These are phyloP conservation scores for Aethes cnicana DNA, from an alignment of 2,888 invertebrate species.

Conservation along the genomic window DNA sequence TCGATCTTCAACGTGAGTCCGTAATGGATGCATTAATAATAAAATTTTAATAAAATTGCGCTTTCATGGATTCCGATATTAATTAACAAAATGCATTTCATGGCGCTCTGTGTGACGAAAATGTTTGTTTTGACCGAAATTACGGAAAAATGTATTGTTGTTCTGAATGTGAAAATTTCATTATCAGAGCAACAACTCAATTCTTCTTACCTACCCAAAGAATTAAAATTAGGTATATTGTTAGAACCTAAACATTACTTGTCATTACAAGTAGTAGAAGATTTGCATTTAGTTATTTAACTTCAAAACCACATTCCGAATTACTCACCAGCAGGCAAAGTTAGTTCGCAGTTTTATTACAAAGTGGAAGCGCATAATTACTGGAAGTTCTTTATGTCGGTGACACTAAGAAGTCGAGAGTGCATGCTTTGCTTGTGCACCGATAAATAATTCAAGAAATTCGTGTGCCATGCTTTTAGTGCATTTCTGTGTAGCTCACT, in stretches of 20 bases:
- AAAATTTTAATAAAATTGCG: constrained; percentile 46
- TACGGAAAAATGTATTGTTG: too few relatives aligned
- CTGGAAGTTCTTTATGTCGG: constrained; percentile 15
- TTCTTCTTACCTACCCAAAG: too few relatives aligned
- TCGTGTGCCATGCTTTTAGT: constrained; percentile 36
- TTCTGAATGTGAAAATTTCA: too few relatives aligned
- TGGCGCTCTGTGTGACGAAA: neutral
- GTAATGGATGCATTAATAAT: constrained; percentile 49
- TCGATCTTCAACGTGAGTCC: constrained; percentile 52
- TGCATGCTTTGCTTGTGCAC: constrained; percentile 27
- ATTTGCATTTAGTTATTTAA: too few relatives aligned
- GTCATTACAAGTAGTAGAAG: too few relatives aligned
- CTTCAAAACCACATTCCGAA: too few relatives aligned
- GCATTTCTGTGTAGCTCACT: constrained; percentile 34
- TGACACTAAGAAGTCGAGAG: constrained; percentile 31
- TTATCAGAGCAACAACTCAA: too few relatives aligned
- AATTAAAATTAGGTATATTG: too few relatives aligned
- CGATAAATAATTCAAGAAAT: constrained; percentile 37
- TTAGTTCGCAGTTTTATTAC: too few relatives aligned
- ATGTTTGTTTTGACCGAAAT: neutral
- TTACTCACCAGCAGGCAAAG: too few relatives aligned
- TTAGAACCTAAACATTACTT: too few relatives aligned
- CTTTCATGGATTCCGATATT: constrained; percentile 25
- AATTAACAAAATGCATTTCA: neutral
- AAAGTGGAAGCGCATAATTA: constrained; percentile 7